Percentiles rank a stretch among this genome's conserved stretches.
Conservation (phyloP, 2,888 invertebrate species). For the Clanis bilineata region DNA sequence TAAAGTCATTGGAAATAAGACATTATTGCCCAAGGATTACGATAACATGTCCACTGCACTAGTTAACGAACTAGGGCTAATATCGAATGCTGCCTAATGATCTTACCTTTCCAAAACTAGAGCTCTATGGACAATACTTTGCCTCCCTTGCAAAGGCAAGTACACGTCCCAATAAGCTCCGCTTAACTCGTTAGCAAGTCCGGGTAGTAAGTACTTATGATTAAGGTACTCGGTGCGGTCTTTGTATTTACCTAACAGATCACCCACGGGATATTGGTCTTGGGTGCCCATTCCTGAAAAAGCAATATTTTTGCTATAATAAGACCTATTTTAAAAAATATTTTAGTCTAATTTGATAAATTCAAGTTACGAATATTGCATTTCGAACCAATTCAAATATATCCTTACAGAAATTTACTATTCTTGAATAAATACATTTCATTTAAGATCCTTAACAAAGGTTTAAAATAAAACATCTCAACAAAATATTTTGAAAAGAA, state of each 20-base stretch:
- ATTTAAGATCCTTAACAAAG: too few relatives aligned
- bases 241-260: constrained; percentile 92
- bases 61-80: background rate
- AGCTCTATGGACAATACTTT: constrained; percentile 91
- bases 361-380: too few relatives aligned
- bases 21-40: constrained; percentile 3
- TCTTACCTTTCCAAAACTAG: constrained; percentile 88
- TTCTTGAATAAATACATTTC: too few relatives aligned
- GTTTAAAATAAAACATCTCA: too few relatives aligned
- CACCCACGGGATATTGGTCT: constrained; percentile 95
- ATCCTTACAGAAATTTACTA: too few relatives aligned
- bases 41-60: background rate
- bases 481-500: background rate
- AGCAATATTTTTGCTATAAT: too few relatives aligned
- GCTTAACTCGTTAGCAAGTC: constrained; percentile 86
- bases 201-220: constrained; percentile 85
- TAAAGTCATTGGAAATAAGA: background rate
- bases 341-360: too few relatives aligned
- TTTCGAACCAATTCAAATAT: too few relatives aligned
- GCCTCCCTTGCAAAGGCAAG: constrained; percentile 90
- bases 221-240: constrained; percentile 86
- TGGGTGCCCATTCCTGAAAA: constrained; percentile 88
- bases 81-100: background rate
- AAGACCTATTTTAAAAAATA: too few relatives aligned
- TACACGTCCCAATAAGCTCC: constrained; percentile 92